Evolutionary conservation across 2,113 vertebrate genomes (phyloP).

Genomic region (Meriones unguiculatus): DNA sequence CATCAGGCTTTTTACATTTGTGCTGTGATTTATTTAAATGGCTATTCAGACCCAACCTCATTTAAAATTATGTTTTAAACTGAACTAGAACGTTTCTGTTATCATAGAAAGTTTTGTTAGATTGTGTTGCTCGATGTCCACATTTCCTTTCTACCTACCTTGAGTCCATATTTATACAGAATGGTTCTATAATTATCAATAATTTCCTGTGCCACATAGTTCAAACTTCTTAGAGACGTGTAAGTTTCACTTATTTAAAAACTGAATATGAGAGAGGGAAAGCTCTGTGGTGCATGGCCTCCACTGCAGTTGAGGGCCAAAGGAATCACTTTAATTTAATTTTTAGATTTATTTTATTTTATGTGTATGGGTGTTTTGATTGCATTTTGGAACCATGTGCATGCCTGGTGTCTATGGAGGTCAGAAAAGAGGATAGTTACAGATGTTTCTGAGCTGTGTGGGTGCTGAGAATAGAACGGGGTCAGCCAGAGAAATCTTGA

Average conservation of each 20-base stretch:
- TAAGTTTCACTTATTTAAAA: constrained; percentile 53
- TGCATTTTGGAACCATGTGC: neutral
- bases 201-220: neutral
- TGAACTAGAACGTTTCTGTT: neutral
- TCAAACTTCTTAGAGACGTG: constrained; percentile 17
- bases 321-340: neutral
- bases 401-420: neutral
- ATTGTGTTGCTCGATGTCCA: constrained; percentile 10
- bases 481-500: neutral
- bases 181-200: constrained; percentile 10
- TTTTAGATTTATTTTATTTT: neutral
- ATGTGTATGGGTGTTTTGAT: neutral
- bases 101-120: constrained; percentile 18
- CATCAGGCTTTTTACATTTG: constrained; percentile 31
- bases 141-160: neutral
- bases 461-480: neutral
- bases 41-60: neutral
- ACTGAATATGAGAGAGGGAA: neutral
- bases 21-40: constrained; percentile 34
- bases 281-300: neutral
- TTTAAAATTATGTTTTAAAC: constrained; percentile 40
- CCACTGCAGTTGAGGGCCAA: neutral
- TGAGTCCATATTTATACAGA: constrained; percentile 22
- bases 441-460: neutral
- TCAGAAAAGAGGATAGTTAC: neutral